These are phyloP conservation scores for Cyclura pinguis DNA, from an alignment of 2,797 vertebrate genomes.

Conservation along the genomic window DNA sequence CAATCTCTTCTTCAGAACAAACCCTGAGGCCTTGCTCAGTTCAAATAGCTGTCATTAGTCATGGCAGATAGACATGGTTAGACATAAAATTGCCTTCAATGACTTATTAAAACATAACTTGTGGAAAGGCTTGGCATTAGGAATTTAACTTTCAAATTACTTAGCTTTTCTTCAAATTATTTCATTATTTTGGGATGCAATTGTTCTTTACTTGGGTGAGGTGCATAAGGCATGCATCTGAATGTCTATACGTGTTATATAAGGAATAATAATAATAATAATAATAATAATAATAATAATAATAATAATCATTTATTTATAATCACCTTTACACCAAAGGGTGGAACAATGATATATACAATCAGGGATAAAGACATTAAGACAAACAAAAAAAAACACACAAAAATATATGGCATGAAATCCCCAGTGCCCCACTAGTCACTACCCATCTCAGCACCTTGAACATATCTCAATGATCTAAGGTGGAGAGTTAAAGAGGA, in stretches of 20 bases:
- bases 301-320: no score
- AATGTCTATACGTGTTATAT: neutral
- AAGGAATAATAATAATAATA: neutral
- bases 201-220: neutral
- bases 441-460: no score
- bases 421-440: no score
- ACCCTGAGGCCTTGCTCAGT: conserved; percentile 20
- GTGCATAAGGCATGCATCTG: neutral
- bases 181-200: conserved; percentile 20
- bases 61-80: conserved; percentile 4
- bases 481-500: no score
- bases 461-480: no score
- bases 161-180: conserved; percentile 23
- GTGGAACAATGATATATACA: no score
- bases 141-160: conserved; percentile 42
- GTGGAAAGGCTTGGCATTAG: conserved; percentile 24
- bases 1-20: conserved; percentile 17
- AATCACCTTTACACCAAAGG: no score
- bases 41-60: conserved; percentile 37
- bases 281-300: no score
- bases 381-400: no score
- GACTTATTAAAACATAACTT: conserved; percentile 48
- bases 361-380: no score
- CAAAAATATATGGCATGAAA: no score
- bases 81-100: conserved; percentile 15